Evolutionary conservation across 2,797 vertebrate genomes (phyloP), one percentile per base, ranked within the genome.

Genomic region (Valencia hispanica): DNA sequence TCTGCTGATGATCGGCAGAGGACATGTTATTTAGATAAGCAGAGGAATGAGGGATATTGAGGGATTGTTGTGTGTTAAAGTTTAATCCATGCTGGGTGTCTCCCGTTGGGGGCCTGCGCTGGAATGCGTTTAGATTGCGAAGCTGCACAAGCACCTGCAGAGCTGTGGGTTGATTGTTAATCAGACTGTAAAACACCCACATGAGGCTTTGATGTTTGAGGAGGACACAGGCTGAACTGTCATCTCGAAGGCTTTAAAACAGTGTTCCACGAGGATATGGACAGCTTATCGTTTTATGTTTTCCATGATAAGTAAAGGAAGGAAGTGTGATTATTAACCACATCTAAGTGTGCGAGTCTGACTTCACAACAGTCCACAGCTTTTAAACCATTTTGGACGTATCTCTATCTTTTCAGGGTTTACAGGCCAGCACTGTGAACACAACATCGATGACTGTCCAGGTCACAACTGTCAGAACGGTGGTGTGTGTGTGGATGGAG

Each of bases 381-480:
- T 15, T 36, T 17, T 39, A 9, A 43, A 48, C 30, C 25, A 4
- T 68, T 68, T 59, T 30, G 50, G 27, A 34, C 15, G 57, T 22
- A 17, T 72, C 22, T 27, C 36, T 70, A 25, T 74, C 83, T 66
- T 20, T 36, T 47, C 82, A 99, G 98, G 98, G 25, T 99, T 99
- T 80, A 94, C 93, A 0, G 97, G 98, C 32, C 96, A 95, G 79
- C 96, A 97, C 88, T 99, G 98, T 30, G 97, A 99, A 75, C 96
- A 97, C 3, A 99, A 99, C 72, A 94, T 99, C 0, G 97, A 99
- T 0, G 98, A 99, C 88, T 99, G 98, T 66, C 96, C 97, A 0
- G 96, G 96, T 1, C 96, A 98, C 91, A 93, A 82, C 84, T 99
- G 98, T 90, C 95, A 95, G 94, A 98, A 99, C 0, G 96, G 97